Percentiles rank a stretch among this genome's conserved stretches.
Conservation (phyloP, 1,140 invertebrate species). For the Hydropsyche tenuis region DNA sequence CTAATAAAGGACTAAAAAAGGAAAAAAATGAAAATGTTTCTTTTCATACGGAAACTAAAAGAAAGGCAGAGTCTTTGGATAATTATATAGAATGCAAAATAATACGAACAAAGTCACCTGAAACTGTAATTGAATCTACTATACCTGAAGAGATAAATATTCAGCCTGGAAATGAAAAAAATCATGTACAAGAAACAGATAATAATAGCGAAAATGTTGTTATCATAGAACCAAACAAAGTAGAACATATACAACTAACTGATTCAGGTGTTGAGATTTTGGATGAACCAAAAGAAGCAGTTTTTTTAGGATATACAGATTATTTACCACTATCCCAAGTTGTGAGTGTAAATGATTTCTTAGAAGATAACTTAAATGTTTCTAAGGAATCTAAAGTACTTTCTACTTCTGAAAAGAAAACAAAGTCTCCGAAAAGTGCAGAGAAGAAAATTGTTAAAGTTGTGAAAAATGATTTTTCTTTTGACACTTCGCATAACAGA, state of each 20-base stretch:
- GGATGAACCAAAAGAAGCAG: conserved; percentile 51
- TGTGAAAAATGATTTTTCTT: neutral
- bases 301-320: conserved; percentile 56
- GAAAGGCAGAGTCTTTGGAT: conserved; percentile 46
- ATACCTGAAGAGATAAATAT: too few species aligned
- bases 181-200: neutral
- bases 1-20: conserved; percentile 50
- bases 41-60: conserved; percentile 41
- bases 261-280: neutral
- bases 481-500: neutral
- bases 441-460: neutral
- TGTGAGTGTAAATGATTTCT: conserved; percentile 54
- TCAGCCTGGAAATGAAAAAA: neutral
- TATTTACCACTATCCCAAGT: conserved; percentile 57
- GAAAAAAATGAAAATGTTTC: conserved; percentile 36
- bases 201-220: conserved; percentile 30
- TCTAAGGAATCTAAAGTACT: neutral
- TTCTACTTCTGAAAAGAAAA: neutral
- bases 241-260: neutral
- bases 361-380: conserved; percentile 29
- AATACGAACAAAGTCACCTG: conserved; percentile 20
- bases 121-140: neutral
- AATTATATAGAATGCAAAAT: conserved; percentile 49
- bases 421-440: neutral
- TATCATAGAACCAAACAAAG: neutral